Percentiles rank a stretch among this genome's conserved stretches.
Conservation (phyloP, 2,797 vertebrate genomes). For the Gymnopithys bicolor region DNA sequence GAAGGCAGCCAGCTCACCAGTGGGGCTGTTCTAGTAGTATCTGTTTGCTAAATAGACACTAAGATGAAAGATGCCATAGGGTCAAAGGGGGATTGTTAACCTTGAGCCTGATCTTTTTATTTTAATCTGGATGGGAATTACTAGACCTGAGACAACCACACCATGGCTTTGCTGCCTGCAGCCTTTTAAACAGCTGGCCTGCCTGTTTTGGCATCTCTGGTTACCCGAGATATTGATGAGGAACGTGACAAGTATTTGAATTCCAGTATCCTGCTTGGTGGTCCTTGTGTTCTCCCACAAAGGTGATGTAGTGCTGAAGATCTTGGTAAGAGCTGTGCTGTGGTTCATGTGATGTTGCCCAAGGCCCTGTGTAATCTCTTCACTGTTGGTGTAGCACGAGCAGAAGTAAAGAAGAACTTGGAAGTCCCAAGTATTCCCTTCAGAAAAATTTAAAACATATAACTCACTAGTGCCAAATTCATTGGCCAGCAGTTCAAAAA, state of each 20-base stretch:
- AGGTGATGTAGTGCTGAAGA: not conserved
- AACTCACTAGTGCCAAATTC: not conserved
- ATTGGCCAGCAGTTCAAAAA: not conserved
- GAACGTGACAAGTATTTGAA: not conserved
- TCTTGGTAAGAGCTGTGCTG: not conserved
- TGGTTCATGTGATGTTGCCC: fast-evolving
- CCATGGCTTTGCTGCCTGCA: not conserved
- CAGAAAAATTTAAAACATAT: not conserved
- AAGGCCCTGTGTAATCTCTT: not conserved
- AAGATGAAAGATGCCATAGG: not conserved
- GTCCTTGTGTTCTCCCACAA: not conserved
- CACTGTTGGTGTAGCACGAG: not conserved
- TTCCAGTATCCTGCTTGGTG: not conserved
- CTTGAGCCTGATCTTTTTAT: not conserved
- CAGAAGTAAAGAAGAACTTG: not conserved
- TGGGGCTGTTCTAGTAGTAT: not conserved
- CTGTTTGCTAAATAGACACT: not conserved
- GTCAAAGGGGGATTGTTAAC: not conserved
- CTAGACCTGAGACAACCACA: not conserved
- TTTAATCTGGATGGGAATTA: not conserved
- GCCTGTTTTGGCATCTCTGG: not conserved
- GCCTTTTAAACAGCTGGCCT: not conserved
- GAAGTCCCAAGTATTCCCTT: not conserved
- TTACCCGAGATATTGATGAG: not conserved
- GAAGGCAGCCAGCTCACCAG: not conserved